Percentiles rank a stretch among this genome's conserved stretches.
Conservation (phyloP, 2,113 vertebrate genomes). For the Catharus bicknelli region DNA sequence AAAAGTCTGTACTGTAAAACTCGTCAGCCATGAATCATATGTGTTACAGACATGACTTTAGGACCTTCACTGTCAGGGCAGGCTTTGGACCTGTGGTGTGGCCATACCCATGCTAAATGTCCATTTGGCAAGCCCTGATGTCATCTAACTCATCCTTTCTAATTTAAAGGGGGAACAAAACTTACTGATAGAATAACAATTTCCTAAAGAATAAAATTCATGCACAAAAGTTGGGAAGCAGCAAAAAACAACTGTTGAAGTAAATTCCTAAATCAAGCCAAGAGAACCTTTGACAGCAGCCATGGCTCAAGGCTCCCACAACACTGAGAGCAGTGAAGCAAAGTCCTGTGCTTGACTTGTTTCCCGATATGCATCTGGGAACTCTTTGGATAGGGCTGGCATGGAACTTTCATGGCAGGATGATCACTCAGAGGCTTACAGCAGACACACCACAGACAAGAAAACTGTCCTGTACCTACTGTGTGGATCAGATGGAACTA, state of each 20-base stretch:
- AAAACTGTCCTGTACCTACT: neutral
- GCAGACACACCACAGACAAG: neutral
- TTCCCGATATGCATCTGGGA: neutral
- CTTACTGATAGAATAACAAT: neutral
- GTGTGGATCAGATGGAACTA: neutral
- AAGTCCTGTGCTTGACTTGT: neutral
- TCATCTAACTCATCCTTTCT: neutral
- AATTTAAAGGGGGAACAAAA: neutral
- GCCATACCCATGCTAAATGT: neutral
- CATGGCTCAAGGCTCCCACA: neutral
- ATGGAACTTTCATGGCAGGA: neutral
- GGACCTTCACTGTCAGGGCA: neutral
- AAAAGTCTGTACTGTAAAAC: neutral
- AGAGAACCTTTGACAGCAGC: neutral
- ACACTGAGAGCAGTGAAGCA: neutral
- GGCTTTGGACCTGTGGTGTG: neutral
- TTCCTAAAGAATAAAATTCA: neutral
- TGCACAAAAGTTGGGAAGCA: neutral
- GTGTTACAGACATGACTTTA: neutral
- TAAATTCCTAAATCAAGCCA: neutral
- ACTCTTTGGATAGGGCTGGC: neutral
- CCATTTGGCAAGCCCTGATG: neutral
- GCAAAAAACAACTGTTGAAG: neutral
- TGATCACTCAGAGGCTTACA: neutral
- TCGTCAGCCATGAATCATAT: neutral